These are phyloP conservation scores for Phalacrocorax brasilianus DNA, from an alignment of 2,113 vertebrate genomes.

Conservation along the genomic window DNA sequence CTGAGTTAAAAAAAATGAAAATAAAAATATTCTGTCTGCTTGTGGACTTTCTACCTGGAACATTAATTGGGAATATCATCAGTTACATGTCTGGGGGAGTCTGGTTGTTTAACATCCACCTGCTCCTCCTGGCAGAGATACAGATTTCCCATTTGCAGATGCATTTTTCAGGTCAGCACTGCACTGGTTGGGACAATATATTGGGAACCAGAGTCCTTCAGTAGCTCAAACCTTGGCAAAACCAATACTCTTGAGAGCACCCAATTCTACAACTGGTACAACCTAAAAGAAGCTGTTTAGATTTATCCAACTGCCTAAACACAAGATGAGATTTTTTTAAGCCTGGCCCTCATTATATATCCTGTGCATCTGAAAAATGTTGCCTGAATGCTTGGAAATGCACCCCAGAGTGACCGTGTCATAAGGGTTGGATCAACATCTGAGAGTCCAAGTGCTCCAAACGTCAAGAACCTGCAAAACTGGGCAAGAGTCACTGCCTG, in stretches of 20 bases:
- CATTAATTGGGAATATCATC: not conserved
- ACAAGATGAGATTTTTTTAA: not conserved
- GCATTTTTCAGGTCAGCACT: not conserved
- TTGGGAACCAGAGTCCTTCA: not conserved
- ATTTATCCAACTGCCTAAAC: not conserved
- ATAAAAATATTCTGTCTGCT: not conserved
- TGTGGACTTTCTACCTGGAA: not conserved
- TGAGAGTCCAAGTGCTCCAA: not conserved
- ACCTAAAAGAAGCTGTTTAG: not conserved
- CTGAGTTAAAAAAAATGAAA: not conserved
- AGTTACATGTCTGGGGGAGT: not conserved
- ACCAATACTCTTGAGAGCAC: not conserved
- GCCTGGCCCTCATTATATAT: not conserved
- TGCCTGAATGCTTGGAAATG: not conserved
- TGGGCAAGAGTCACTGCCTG: not conserved
- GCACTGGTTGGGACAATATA: not conserved
- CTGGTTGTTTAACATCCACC: not conserved
- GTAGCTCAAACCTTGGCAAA: not conserved
- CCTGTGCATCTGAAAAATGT: not conserved
- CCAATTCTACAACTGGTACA: not conserved
- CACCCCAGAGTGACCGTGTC: not conserved
- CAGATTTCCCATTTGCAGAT: not conserved
- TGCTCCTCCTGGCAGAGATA: not conserved
- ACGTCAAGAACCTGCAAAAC: not conserved
- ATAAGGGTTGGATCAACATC: not conserved